Evolutionary conservation across 37 sponge, comb jelly and placozoan genomes (phyloP).

Genomic region (Beroe ovata): DNA sequence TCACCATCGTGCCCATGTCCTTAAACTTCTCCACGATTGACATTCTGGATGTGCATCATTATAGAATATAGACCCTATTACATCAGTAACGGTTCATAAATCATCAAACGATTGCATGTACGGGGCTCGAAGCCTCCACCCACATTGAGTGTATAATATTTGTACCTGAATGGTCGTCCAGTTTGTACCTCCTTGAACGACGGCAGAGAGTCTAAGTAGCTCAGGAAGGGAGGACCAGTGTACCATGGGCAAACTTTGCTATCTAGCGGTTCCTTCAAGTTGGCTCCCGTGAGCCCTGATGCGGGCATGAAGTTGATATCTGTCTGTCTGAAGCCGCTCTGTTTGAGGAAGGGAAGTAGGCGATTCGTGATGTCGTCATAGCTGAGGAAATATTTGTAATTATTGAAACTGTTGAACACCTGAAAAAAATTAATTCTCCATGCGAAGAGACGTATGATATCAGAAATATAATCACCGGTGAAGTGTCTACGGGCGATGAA

Average conservation of each 20-base stretch:
- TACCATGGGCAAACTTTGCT: constrained; percentile 80
- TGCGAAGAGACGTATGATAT: too few relatives aligned
- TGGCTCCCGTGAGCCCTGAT: constrained; percentile 75
- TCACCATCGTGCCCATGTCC: constrained; percentile 97
- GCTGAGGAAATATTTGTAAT: too few relatives aligned
- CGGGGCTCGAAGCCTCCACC: too few relatives aligned
- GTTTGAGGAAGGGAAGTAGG: constrained; percentile 92
- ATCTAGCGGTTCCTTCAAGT: constrained; percentile 74
- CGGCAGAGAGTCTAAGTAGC: constrained; percentile 84
- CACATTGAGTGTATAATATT: too few relatives aligned
- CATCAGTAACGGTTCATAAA: too few relatives aligned
- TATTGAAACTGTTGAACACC: too few relatives aligned
- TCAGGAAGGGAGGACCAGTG: constrained; percentile 88
- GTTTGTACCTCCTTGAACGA: constrained; percentile 75
- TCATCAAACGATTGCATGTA: too few relatives aligned
- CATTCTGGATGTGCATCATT: too few relatives aligned
- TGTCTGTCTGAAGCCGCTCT: constrained; percentile 82
- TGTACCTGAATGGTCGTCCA: constrained; percentile 68
- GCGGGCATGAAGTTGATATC: constrained; percentile 94
- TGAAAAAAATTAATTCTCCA: too few relatives aligned
- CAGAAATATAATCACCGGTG: too few relatives aligned
- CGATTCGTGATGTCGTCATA: constrained; percentile 93
- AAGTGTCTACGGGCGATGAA: too few relatives aligned
- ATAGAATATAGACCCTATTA: too few relatives aligned
- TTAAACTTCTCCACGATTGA: constrained; percentile 92